Base-by-base conservation (phyloP, 2,888 invertebrate species). In the Hybos culiciformis region DNA sequence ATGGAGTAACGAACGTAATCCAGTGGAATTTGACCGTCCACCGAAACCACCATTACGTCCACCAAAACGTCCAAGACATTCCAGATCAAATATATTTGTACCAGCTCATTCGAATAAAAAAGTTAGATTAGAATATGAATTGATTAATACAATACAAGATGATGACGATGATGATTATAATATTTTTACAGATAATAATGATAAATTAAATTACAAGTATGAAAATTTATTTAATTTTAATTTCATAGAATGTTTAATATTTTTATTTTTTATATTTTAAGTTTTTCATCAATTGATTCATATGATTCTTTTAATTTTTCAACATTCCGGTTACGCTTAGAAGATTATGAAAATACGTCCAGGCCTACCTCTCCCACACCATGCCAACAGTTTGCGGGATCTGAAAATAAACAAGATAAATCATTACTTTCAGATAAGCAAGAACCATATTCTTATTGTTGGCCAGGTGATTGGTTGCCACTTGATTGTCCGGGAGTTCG, bases 401-500 rank as follows among this genome's bases (percentile, higher is more conserved):
- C 19, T 39, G 19, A 34, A 20, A 7, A 32, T 48, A 17, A 17
- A 23, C 9, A 31, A 39, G 11, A 20, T 23, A 15, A 32, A 42
- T 26, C 29, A 32, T 17, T 15, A 34, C 12, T 4, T 44, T 42
- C 19, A 44, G 45, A 31, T 46, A 55, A 33, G 49, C 54, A 17
- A 43, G 58, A 46, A 59, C 66, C 4, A 71, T 78, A 75, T 54
- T 77, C 78, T 1, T 61, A 66, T 11, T 88, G 88, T 56, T 90
- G 88, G 88, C 90, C 90, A 0, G 70, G 76, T 46, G 88, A 91
- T 59, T 92, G 91, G 91, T 62, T 92, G 19, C 78, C 82, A 0
- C 58, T 73, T 31, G 90, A 91, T 58, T 80, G 80, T 55, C 82
- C 83, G 0, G 75, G 78, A 1, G 77, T 81, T 0, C 71, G 91